A percentile compares a stretch with the other conserved stretches of the same genome.
These are phyloP conservation scores for Epinephelus awoara DNA, from an alignment of 2,797 vertebrate species.

Conservation along the genomic window DNA sequence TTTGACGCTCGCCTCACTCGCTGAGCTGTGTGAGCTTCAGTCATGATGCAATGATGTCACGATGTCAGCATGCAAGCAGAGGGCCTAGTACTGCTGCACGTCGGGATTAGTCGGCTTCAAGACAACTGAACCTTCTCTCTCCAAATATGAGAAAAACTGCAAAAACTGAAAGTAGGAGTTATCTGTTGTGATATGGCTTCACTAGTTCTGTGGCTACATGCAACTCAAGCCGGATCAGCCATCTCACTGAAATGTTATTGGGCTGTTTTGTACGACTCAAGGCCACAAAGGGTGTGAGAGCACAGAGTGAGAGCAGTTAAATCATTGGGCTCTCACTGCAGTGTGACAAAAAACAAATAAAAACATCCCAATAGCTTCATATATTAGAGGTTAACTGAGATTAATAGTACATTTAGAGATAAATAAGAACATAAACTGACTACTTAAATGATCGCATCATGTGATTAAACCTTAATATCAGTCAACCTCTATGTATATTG, in stretches of 20 bases:
- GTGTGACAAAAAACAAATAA: constrained; percentile 28
- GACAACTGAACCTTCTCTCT: constrained; percentile 37
- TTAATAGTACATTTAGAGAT: constrained; percentile 40
- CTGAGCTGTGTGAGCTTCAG: constrained; percentile 62
- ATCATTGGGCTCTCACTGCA: constrained; percentile 54
- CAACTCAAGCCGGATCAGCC: constrained; percentile 78
- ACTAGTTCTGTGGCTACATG: constrained; percentile 71
- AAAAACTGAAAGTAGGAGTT: neutral
- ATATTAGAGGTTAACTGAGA: constrained; percentile 88
- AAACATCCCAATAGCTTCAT: constrained; percentile 89
- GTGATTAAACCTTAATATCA: constrained; percentile 78
- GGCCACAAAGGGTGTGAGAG: constrained; percentile 45
- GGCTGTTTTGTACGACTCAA: constrained; percentile 77
- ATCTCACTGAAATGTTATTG: constrained; percentile 84
- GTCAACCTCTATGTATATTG: constrained; percentile 87
- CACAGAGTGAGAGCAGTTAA: constrained; percentile 48
- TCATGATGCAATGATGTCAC: constrained; percentile 71
- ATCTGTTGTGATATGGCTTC: constrained; percentile 30
- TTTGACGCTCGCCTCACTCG: constrained; percentile 44
- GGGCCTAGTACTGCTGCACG: constrained; percentile 40
- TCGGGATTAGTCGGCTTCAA: constrained; percentile 23
- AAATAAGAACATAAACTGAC: constrained; percentile 1
- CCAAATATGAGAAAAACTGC: constrained; percentile 13
- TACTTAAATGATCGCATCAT: constrained; percentile 9
- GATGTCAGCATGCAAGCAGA: constrained; percentile 73